Base-by-base conservation (phyloP, 1,140 invertebrate genomes). In the Melanaphis sacchari region DNA sequence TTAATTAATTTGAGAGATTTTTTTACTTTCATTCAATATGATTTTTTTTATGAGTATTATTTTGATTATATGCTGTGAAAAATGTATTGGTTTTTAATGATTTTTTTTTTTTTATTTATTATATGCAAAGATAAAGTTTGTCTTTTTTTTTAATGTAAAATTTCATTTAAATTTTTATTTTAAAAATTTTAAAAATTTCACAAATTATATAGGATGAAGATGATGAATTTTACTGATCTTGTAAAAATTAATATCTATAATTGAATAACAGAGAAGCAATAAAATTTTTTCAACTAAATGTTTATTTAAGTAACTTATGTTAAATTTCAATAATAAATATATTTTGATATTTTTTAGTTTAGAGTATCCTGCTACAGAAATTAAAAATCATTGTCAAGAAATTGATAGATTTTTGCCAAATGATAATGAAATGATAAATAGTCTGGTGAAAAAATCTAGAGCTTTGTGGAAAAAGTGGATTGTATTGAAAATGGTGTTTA, bases 381-480 rank as follows among this genome's bases (percentile, higher is more conserved):
- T 49, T 52, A 38, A 85, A 38, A 52, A 76, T 9, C 49, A 87
- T n/a, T n/a, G 2, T 36, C 46, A 59, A n/a, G 66, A 93, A 85
- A 93, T 93, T 49, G 26, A 93, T 3, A 93, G n/a, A 24, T 38
- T 93, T 40, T n/a, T 93, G 18, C 38, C 91, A 52, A 84, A 66
- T 36, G 40, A 76, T 52, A 22, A 36, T 76, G 41, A 88, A 90
- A 40, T 36, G 9, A 52, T 52, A 38, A 59, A 66, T 90, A 49
- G 11, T 52, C 31, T 89, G 15, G 59, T 89, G 2, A 31, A 93
- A 89, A 93, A 90, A 66, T 52, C 91, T 52, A 81, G 46, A 52
- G 36, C 76, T 49, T 84, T 93, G 36, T 93, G 91, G 91, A 93
- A 93, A 93, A 93, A 93, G 31, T 93, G 91, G 91, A 93, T 93